Base-by-base conservation (phyloP, 2,113 vertebrate species). In the Hassar affinis region DNA sequence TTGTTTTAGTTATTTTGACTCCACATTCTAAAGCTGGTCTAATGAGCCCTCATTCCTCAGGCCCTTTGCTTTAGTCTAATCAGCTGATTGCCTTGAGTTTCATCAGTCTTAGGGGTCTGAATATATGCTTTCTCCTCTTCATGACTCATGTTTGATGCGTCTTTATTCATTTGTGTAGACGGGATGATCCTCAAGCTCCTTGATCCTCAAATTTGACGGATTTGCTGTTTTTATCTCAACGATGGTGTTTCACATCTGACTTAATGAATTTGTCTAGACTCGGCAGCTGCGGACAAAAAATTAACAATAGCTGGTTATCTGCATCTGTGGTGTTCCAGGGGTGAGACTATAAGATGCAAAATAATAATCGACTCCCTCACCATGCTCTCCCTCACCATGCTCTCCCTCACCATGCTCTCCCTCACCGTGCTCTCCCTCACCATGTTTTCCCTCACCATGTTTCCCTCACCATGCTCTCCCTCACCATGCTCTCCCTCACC, bases 101-200 rank as follows among this genome's bases (percentile, higher is more conserved):
- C 85, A 83, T 86, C 80, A 86, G 47, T 64, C 45, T 22, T 72
- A 25, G 54, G 35, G 27, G 51, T 81, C 81, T 76, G 80, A 85
- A 78, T 77, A 61, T 78, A 76, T 85, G 54, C 75, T 61, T 57
- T 78, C 54, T 62, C 7, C 78, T 78, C 42, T 30, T 56, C 22
- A 71, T 59, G 20, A n/a, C 8, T 25, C 7, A 12, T 64, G 38
- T 72, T 72, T 54, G 27, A 42, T 42, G 35, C 38, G 56, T 6
- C 20, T 33, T 14, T 52, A 42, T 27, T 82, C 71, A 20, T 54
- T 54, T 52, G 51, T 54, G 18, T 25, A 52, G 8, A 49, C 27
- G 10, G n/a, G 20, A 54, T 76, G 18, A 4, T 4, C 30, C 74
- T 76, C 35, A 27, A 76, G 20, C 27, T 15, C 27, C 7, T 17